A percentile compares a stretch with the other conserved stretches of the same genome.
phyloP scores from a whole-genome alignment of 2,113 vertebrate species.

The Carassius carassius region DNA sequence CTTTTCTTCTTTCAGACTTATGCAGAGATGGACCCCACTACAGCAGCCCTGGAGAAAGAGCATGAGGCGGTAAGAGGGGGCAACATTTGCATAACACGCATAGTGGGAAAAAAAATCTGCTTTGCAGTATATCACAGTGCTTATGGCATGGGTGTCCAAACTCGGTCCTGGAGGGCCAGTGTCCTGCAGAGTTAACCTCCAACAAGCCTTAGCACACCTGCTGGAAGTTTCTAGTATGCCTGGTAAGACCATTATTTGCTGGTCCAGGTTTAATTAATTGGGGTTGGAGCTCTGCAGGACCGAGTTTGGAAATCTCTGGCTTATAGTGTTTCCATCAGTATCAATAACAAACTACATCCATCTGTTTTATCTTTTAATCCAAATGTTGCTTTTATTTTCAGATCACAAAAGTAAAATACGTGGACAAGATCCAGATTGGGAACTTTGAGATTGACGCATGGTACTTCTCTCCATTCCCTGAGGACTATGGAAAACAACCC shows the following conservation, averaged over 20 bases:
- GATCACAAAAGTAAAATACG: conserved; percentile 97
- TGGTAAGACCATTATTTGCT: too few species aligned
- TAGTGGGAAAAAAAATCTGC: neutral
- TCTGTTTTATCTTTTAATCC: too few species aligned
- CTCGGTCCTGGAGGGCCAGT: too few species aligned
- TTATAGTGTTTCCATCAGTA: neutral
- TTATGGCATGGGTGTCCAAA: too few species aligned
- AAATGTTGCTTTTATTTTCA: conserved; percentile 55
- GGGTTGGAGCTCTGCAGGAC: too few species aligned
- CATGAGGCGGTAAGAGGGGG: conserved; percentile 84
- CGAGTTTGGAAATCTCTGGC: too few species aligned
- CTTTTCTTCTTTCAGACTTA: conserved; percentile 79
- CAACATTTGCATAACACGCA: neutral
- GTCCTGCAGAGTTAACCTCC: too few species aligned
- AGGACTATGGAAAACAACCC: conserved; percentile 94
- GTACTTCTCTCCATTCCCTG: conserved; percentile 95
- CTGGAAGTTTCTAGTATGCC: too few species aligned
- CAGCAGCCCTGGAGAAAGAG: conserved; percentile 93
- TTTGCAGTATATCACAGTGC: neutral
- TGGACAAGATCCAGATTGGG: conserved; percentile 95
- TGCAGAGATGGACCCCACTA: conserved; percentile 95
- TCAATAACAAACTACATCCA: neutral
- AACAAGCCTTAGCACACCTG: too few species aligned
- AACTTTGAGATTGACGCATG: conserved; percentile 95
- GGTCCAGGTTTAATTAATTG: too few species aligned